Conservation (phyloP, 2,888 invertebrate species). For the Idaea straminata region DNA sequence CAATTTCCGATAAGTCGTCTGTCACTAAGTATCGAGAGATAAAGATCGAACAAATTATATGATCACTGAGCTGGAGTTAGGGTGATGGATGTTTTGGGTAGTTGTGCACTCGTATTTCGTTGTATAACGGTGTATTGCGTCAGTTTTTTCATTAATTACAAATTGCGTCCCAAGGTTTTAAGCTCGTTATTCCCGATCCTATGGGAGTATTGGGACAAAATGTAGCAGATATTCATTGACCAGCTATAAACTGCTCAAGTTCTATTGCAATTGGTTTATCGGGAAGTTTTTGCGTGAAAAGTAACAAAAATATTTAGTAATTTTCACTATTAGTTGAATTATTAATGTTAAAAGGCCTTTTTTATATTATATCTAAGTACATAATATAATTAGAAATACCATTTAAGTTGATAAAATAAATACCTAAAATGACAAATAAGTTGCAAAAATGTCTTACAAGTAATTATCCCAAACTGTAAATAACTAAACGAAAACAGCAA, state of each 20-base stretch:
- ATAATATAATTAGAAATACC: no score
- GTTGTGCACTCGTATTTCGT: background rate
- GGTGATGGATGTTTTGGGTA: background rate
- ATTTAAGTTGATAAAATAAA: background rate
- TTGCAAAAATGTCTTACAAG: background rate
- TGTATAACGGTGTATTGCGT: background rate
- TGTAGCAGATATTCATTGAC: no score
- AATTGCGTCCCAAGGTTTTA: background rate
- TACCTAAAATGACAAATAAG: background rate
- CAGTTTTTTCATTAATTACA: background rate
- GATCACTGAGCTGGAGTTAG: background rate
- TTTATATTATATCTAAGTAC: no score
- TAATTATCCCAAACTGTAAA: background rate
- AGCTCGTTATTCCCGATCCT: no score
- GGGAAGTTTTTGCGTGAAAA: no score
- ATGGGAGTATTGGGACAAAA: no score
- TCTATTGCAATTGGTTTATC: no score
- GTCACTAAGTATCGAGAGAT: constrained; percentile 5
- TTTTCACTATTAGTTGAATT: no score
- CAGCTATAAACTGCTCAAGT: no score
- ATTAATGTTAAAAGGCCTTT: no score
- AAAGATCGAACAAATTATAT: constrained; percentile 15
- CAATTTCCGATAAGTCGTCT: constrained; percentile 14
- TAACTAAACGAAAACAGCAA: background rate
- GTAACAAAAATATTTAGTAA: no score